phyloP scores from a whole-genome alignment of 2,797 vertebrate species.

The Mus spretus region DNA sequence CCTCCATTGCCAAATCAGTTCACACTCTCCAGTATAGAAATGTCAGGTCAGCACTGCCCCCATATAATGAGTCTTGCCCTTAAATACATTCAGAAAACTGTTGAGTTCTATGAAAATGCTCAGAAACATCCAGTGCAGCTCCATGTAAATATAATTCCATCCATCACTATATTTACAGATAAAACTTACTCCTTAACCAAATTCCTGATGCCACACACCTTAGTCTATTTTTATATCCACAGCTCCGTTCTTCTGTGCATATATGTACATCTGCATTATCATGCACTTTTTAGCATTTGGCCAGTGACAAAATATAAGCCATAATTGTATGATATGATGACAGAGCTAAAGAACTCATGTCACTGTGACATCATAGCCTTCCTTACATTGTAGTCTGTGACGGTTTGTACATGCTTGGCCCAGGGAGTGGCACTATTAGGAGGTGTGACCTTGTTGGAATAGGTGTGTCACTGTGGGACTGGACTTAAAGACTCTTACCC shows the following conservation, averaged over 20 bases:
- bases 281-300: neutral
- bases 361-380: neutral
- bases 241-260: neutral
- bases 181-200: neutral
- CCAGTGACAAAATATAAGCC: neutral
- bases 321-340: neutral
- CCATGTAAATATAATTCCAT: neutral
- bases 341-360: neutral
- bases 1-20: neutral
- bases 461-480: neutral
- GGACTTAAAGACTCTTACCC: neutral
- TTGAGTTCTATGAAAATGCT: conserved; percentile 18
- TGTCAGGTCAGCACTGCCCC: neutral
- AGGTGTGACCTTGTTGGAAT: neutral
- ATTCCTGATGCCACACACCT: neutral
- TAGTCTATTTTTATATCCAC: neutral
- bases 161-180: neutral
- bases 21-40: neutral
- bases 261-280: neutral
- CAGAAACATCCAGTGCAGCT: neutral
- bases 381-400: neutral
- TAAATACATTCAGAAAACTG: conserved; percentile 12
- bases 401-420: neutral
- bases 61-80: neutral
- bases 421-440: neutral